Evolutionary conservation across 2,797 vertebrate species (phyloP), one percentile per base, ranked within the genome.

Genomic region (Tokudaia muenninki): DNA sequence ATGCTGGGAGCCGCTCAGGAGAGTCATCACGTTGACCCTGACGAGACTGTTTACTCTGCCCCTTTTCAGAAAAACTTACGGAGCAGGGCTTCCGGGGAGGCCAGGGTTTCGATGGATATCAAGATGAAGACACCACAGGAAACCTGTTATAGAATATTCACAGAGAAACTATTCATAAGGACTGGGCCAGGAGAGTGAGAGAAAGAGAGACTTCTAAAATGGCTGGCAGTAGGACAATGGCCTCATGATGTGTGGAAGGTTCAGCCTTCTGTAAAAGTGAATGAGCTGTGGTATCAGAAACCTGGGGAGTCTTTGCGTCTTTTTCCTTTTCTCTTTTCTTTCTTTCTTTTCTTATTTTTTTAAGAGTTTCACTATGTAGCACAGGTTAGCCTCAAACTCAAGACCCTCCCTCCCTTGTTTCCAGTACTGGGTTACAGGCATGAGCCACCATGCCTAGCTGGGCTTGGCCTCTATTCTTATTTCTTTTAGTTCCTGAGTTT

Each of bases 11-110:
- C 22, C 7, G 0, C 61, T 7, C 61, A 2, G 10, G 9, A 44
- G 37, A 37, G 17, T 24, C 4, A 0, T 19, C 24, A 22, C 0
- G 16, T 11, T 22, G 1, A 41, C 8, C 16, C 13, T 22, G 1
- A 47, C 4, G 0, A 22, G 13, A 57, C 22, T 83, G n/a, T 79
- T 80, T 67, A 37, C 41, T 74, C 57, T 2, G 13, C 50, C 34
- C 17, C 26, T 41, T 82, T 74, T n/a, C 6, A 87, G 47, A 52
- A 95, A 95, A 87, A 67, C 44, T 65, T 75, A 75, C 31, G 72
- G 75, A 47, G 55, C n/a, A 34, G 21, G 31, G 11, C 61, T 19
- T 34, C 86, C 8, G 29, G 74, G 75, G 29, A 17, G 22, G 50
- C 16, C 59, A 13, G n/a, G 7, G 31, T 59, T 55, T 29, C 31